phyloP scores from a whole-genome alignment of 2,113 vertebrate species.

The Agapornis roseicollis region DNA sequence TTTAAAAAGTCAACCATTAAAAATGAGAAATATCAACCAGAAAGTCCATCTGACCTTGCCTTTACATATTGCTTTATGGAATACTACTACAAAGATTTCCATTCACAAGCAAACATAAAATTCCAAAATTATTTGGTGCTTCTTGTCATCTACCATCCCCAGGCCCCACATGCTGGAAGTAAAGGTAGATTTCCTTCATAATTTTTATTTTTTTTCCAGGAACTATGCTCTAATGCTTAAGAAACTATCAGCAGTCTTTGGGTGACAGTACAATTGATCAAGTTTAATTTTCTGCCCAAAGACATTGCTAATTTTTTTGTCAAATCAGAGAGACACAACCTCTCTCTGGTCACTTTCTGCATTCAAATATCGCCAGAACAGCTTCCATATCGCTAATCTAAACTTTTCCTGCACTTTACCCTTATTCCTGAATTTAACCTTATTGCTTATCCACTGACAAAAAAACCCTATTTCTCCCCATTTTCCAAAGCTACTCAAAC shows the following conservation, averaged over 20 bases:
- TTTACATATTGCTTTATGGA: not conserved
- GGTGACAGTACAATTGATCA: not conserved
- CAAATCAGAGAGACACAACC: not conserved
- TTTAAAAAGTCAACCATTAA: not conserved
- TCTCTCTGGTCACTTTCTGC: not conserved
- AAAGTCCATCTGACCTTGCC: not conserved
- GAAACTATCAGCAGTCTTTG: not conserved
- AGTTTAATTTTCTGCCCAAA: not conserved
- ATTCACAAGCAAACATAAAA: not conserved
- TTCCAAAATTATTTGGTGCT: not conserved
- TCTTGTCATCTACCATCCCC: not conserved
- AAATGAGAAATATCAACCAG: not conserved
- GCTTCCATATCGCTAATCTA: not conserved
- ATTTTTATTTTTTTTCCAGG: not conserved
- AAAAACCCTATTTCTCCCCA: not conserved
- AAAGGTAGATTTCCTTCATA: not conserved
- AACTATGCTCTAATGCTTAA: not conserved
- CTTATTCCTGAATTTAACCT: not conserved
- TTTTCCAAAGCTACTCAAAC: accelerated
- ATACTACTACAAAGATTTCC: not conserved
- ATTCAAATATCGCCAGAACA: not conserved
- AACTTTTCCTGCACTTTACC: not conserved
- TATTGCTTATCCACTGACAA: not conserved
- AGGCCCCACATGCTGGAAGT: not conserved
- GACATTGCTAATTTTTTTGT: not conserved